Evolutionary conservation across 1,140 invertebrate species (phyloP).

Genomic region (Drosophila sechellia): DNA sequence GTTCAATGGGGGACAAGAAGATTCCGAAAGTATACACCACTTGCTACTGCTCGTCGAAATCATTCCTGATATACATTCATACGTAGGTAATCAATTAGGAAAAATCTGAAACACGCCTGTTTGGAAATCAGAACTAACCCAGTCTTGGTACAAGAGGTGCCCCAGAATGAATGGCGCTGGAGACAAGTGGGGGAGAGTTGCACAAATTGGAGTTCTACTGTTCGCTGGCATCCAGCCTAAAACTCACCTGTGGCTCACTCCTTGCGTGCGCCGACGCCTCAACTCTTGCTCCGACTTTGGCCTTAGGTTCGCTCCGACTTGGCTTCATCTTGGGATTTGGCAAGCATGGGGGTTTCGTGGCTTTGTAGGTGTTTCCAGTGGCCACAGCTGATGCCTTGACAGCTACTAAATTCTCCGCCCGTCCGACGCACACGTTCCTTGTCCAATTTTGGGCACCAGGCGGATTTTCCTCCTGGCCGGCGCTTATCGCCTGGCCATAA

Average conservation of each 20-base stretch:
- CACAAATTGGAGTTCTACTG: conserved; percentile 6
- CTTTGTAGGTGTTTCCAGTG: conserved; percentile 70
- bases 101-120: too few relatives aligned
- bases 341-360: conserved; percentile 1
- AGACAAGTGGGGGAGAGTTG: not conserved
- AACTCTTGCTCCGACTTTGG: conserved; percentile 30
- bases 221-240: not conserved
- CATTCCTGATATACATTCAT: too few relatives aligned
- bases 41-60: not conserved
- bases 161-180: too few relatives aligned
- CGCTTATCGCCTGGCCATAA: conserved; percentile 78
- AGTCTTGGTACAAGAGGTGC: too few relatives aligned
- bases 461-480: conserved; percentile 46
- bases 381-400: conserved; percentile 80
- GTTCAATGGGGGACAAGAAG: not conserved
- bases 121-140: too few relatives aligned
- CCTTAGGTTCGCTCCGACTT: not conserved
- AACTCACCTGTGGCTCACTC: conserved; percentile 57
- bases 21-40: not conserved
- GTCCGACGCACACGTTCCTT: conserved; percentile 74
- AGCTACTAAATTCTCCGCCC: conserved; percentile 73
- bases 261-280: conserved; percentile 54
- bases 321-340: conserved; percentile 4
- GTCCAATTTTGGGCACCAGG: conserved; percentile 72
- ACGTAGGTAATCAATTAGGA: too few relatives aligned